Conservation (phyloP, 2,888 invertebrate species). For the Sphecodes monilicornis region DNA sequence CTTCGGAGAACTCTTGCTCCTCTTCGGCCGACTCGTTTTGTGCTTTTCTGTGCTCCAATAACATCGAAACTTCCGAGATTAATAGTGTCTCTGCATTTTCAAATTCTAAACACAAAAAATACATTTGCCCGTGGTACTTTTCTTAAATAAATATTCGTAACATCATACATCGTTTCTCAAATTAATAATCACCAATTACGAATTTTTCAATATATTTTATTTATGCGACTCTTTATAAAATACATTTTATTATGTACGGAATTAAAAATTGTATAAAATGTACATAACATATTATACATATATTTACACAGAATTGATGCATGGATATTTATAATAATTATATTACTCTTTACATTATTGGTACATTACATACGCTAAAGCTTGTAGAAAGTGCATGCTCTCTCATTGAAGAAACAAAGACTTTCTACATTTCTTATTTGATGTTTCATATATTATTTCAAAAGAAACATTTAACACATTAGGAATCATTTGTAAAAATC, state of each 20-base stretch:
- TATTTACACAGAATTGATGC: constrained; percentile 24
- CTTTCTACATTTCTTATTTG: too few species aligned
- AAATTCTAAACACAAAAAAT: constrained; percentile 90
- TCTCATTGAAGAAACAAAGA: background rate
- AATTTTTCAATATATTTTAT: constrained; percentile 24
- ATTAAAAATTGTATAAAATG: constrained; percentile 38
- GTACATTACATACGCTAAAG: constrained; percentile 15
- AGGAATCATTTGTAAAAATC: background rate
- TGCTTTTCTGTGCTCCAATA: constrained; percentile 97
- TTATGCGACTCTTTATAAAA: constrained; percentile 14
- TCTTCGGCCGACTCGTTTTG: constrained; percentile 99
- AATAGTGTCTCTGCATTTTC: constrained; percentile 99
- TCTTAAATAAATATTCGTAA: background rate
- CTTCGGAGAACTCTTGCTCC: constrained; percentile 99
- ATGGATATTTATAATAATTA: background rate
- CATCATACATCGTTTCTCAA: background rate
- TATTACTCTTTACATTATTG: constrained; percentile 9
- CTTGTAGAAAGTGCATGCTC: background rate
- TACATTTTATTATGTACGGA: constrained; percentile 11
- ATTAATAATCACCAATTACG: background rate
- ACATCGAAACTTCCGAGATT: constrained; percentile 98
- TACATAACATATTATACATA: constrained; percentile 24
- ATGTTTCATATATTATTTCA: background rate
- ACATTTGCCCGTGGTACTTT: constrained; percentile 59
- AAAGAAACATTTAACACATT: background rate